Percentiles rank a stretch among this genome's conserved stretches.
phyloP scores from a whole-genome alignment of 2,113 vertebrate genomes.

The Sprattus sprattus region DNA sequence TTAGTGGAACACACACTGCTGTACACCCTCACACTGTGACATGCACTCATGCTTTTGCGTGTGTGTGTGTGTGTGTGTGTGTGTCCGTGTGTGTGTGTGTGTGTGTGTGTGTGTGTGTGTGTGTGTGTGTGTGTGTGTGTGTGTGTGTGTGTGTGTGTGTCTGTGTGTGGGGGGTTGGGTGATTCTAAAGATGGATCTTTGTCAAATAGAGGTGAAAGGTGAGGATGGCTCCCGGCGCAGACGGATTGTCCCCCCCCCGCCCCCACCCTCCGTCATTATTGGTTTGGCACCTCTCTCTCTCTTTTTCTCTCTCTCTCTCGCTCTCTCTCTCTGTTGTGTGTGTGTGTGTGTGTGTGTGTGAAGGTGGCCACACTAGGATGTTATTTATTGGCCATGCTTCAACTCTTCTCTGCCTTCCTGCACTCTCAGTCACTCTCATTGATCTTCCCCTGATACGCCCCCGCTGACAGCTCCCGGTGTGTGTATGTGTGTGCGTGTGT shows the following conservation, averaged over 20 bases:
- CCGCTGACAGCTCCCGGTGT: conserved; percentile 40
- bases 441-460: conserved; percentile 65
- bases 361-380: conserved; percentile 62
- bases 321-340: conserved; percentile 1
- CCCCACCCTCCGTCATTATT: conserved; percentile 53
- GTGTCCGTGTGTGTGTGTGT: neutral
- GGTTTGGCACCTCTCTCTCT: conserved; percentile 30
- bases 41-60: conserved; percentile 9
- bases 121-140: neutral
- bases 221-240: conserved; percentile 47
- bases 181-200: conserved; percentile 15
- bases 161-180: too few species aligned
- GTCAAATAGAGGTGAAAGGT: conserved; percentile 68
- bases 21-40: conserved; percentile 23
- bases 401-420: conserved; percentile 69
- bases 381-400: conserved; percentile 76
- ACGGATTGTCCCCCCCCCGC: neutral
- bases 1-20: conserved; percentile 31
- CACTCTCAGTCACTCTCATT: conserved; percentile 70
- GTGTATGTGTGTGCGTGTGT: neutral
- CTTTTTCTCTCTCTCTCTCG: neutral
- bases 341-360: conserved; percentile 5
- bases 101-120: neutral
- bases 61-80: neutral
- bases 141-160: neutral